A percentile compares a stretch with the other conserved stretches of the same genome.
phyloP scores from a whole-genome alignment of 1,140 invertebrate genomes.

The Drosophila rufa region DNA sequence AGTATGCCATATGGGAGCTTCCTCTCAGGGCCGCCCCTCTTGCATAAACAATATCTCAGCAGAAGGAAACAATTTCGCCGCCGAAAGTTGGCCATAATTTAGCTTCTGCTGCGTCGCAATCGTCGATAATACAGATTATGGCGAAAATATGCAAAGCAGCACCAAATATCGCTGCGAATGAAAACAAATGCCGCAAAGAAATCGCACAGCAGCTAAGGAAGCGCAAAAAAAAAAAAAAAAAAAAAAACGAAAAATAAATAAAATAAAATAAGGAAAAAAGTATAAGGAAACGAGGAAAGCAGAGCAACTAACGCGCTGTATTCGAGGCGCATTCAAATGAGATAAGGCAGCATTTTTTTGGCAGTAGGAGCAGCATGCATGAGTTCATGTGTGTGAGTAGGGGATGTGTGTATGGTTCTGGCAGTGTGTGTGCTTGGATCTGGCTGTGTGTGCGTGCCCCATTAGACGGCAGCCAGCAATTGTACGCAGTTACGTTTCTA shows the following conservation, averaged over 20 bases:
- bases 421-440: conserved; percentile 9
- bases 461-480: conserved; percentile 63
- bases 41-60: conserved; percentile 49
- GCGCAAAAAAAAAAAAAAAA: not conserved
- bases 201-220: conserved; percentile 24
- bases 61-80: conserved; percentile 49
- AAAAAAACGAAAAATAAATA: not conserved
- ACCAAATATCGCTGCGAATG: conserved; percentile 55
- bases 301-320: conserved; percentile 56
- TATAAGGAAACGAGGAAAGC: conserved; percentile 13
- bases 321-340: conserved; percentile 64
- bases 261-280: not conserved
- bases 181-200: conserved; percentile 59
- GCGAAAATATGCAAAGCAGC: conserved; percentile 62
- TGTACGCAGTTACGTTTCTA: conserved; percentile 71
- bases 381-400: conserved; percentile 33
- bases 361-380: conserved; percentile 39
- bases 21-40: conserved; percentile 3
- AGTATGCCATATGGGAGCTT: conserved; percentile 49
- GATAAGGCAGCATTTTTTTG: conserved; percentile 54
- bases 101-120: conserved; percentile 43
- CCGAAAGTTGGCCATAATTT: conserved; percentile 40
- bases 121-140: conserved; percentile 66
- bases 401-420: conserved; percentile 12
- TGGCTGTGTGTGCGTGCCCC: conserved; percentile 51